These are phyloP conservation scores for Drosophila basisetae DNA, from an alignment of 2,888 invertebrate species.

Conservation along the genomic window DNA sequence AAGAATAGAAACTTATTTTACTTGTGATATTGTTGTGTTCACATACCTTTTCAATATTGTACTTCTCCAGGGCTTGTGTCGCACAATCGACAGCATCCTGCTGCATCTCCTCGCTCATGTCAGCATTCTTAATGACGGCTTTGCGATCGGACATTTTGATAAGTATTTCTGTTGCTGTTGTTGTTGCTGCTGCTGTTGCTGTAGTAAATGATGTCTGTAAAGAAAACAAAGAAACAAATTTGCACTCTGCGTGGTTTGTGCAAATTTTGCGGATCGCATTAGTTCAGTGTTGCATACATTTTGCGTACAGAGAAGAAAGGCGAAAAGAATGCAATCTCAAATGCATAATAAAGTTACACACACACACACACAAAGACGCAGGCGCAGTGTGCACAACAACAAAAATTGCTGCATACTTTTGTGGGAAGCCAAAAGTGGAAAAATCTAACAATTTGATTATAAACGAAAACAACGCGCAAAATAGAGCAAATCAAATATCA, in stretches of 20 bases:
- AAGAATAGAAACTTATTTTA: not conserved
- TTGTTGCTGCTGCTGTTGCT: not conserved
- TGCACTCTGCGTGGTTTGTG: constrained; percentile 38
- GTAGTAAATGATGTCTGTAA: constrained; percentile 38
- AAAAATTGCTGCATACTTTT: constrained; percentile 68
- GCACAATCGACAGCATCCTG: constrained; percentile 99
- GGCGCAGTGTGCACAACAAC: constrained; percentile 42
- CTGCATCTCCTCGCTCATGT: constrained; percentile 99
- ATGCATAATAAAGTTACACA: constrained; percentile 55
- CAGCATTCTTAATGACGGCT: constrained; percentile 99
- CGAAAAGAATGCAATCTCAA: constrained; percentile 17
- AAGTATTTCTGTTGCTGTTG: constrained; percentile 14
- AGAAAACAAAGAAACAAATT: constrained; percentile 49
- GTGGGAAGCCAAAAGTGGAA: constrained; percentile 37
- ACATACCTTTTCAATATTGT: constrained; percentile 97
- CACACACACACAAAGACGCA: constrained; percentile 35
- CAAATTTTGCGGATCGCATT: constrained; percentile 29
- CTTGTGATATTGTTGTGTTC: not conserved
- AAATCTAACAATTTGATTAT: constrained; percentile 68
- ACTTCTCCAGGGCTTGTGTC: constrained; percentile 99
- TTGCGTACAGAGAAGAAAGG: not conserved
- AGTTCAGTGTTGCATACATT: constrained; percentile 20
- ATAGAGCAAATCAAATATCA: constrained; percentile 72
- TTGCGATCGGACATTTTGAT: constrained; percentile 97
- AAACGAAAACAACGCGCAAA: constrained; percentile 43